phyloP scores from a whole-genome alignment of 2,797 vertebrate species.

The Aulostomus chinensis region DNA sequence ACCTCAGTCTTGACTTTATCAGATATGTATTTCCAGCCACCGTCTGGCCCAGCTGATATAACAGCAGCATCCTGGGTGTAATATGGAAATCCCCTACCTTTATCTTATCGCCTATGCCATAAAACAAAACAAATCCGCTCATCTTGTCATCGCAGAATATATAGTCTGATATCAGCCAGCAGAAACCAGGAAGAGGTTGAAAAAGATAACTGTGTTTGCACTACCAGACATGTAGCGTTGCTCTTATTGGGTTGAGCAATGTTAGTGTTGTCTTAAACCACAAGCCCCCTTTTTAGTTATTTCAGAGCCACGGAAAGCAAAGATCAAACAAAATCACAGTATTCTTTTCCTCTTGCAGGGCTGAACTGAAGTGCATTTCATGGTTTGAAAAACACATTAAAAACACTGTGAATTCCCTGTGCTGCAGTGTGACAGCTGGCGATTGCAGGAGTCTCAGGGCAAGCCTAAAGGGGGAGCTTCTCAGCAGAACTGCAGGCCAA shows the following conservation, averaged over 20 bases:
- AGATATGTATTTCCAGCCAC: conserved; percentile 56
- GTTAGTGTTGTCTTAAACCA: conserved; percentile 40
- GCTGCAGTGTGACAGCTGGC: conserved; percentile 57
- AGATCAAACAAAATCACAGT: conserved; percentile 54
- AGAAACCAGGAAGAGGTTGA: conserved; percentile 38
- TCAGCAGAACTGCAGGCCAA: conserved; percentile 70
- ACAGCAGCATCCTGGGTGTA: conserved; percentile 9
- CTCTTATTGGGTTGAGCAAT: conserved; percentile 32
- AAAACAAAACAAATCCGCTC: conserved; percentile 38
- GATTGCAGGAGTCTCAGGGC: conserved; percentile 52
- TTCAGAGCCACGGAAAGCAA: conserved; percentile 30
- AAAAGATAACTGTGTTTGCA: conserved; percentile 54
- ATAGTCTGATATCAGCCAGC: conserved; percentile 31
- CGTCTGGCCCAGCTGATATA: conserved; percentile 73
- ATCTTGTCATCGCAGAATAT: conserved; percentile 52
- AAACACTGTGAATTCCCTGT: conserved; percentile 63
- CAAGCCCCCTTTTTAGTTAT: conserved; percentile 26
- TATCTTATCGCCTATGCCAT: conserved; percentile 46
- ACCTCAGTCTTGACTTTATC: conserved; percentile 59
- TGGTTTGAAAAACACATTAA: conserved; percentile 58
- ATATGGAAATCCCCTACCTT: conserved; percentile 33
- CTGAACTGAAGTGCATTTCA: conserved; percentile 54
- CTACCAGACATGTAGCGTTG: conserved; percentile 5
- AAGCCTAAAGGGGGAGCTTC: conserved; percentile 55
- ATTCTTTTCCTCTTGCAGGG: conserved; percentile 52